Base-by-base conservation (phyloP, 2,888 invertebrate species). In the Cataglyphis livida region DNA sequence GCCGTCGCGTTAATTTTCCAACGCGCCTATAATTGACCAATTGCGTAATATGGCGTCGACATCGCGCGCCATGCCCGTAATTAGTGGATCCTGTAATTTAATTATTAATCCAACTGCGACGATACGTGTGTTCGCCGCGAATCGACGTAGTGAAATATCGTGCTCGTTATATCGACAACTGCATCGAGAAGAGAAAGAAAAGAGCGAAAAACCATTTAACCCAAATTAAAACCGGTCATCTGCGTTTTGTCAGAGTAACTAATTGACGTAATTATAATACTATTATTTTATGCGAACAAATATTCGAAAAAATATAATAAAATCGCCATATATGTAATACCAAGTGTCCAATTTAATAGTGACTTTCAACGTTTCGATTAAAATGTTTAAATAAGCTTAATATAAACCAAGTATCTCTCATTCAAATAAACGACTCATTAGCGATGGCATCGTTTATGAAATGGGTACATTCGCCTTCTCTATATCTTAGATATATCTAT, bases 61-160 rank as follows among this genome's bases (percentile, higher is more conserved):
- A 81, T 48, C 44, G 57, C 44, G 81, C 75, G 57, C 5, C 68
- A 76, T 15, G 61, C 18, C 54, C 74, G 87, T 88, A 88, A 88
- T 88, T 88, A 88, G 87, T 81, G 70, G 12, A 83, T 82, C 61
- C 70, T 84, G 83, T 82, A 87, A 88, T 88, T 87, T 83, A 87
- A 89, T 88, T 89, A 88, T 87, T 89, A 88, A 89, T 89, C 87
- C 79, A 88, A 89, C 84, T 82, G 85, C 85, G 82, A 85, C 75
- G 81, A 75, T 32, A 75, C 79, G 57, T 83, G 83, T 61, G 81
- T 48, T 54, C 84, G 61, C 71, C 81, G 78, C 59, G 68, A 62
- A 41, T 32, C 71, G 59, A 57, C 75, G 81, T 75, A 7, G 41
- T 21, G 81, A 75, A 88, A 84, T 86, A 86, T 81, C 84, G 35